phyloP scores from a whole-genome alignment of 2,888 invertebrate genomes.

The Pyrochroa serraticornis region DNA sequence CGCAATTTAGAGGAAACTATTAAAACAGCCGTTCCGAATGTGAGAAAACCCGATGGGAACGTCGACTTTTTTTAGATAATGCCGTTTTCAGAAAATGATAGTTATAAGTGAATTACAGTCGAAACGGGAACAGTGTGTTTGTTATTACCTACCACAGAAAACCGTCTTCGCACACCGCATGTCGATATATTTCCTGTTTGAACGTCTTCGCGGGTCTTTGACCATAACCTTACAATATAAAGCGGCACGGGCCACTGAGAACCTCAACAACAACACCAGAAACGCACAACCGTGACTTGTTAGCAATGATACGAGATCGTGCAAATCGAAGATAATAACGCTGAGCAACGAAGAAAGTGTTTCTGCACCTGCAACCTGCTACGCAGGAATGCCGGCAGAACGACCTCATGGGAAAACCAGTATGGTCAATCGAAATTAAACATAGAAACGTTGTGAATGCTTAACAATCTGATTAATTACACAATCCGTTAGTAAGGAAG shows the following conservation, averaged over 20 bases:
- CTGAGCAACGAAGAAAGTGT: constrained; percentile 1
- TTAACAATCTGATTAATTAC: too few relatives aligned
- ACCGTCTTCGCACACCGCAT: constrained; percentile 39
- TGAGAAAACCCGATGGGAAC: constrained; percentile 37
- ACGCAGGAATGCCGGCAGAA: too few relatives aligned
- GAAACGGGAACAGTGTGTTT: constrained; percentile 33
- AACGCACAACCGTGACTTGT: constrained; percentile 37
- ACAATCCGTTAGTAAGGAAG: too few relatives aligned
- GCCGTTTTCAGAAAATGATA: constrained; percentile 38
- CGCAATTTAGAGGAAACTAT: constrained; percentile 32
- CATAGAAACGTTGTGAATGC: too few relatives aligned
- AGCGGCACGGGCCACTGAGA: constrained; percentile 34
- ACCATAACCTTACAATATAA: constrained; percentile 43
- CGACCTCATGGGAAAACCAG: too few relatives aligned
- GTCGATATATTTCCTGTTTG: constrained; percentile 51
- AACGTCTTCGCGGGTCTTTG: constrained; percentile 50
- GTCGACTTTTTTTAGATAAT: constrained; percentile 25
- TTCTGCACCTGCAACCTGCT: too few relatives aligned
- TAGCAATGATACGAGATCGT: constrained; percentile 15
- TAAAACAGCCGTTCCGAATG: constrained; percentile 29
- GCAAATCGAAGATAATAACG: constrained; percentile 7
- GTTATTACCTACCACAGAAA: constrained; percentile 11
- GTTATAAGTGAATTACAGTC: constrained; percentile 39
- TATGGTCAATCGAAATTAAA: too few relatives aligned
- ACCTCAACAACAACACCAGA: constrained; percentile 32